Percentiles rank a stretch among this genome's conserved stretches.
phyloP scores from a whole-genome alignment of 2,113 vertebrate species.

The Tapirus terrestris region DNA sequence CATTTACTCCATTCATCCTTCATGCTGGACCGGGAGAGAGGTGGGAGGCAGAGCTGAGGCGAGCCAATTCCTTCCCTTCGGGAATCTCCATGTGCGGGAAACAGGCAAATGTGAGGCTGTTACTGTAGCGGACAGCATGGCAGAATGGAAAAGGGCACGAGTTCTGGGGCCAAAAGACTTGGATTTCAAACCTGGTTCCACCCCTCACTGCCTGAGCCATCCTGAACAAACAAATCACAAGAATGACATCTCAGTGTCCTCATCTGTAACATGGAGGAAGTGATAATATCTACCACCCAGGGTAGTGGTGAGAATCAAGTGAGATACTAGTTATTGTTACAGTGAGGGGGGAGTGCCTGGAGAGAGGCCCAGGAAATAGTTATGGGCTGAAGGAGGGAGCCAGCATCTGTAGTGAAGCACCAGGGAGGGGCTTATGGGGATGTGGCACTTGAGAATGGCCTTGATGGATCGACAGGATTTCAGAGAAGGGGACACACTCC shows the following conservation, averaged over 20 bases:
- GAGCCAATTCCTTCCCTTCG: not conserved
- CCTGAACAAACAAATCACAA: slow-evolving; percentile 45
- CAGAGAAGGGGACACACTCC: not conserved
- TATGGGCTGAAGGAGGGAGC: not conserved
- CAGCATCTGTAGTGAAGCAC: not conserved
- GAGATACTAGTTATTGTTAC: not conserved
- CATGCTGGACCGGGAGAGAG: not conserved
- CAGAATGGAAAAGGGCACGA: not conserved
- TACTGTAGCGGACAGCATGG: no score
- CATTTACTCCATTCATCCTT: not conserved
- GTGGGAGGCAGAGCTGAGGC: not conserved
- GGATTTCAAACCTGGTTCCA: not conserved
- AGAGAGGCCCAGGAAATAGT: slow-evolving; percentile 11
- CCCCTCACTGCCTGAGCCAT: not conserved
- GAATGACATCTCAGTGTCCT: not conserved
- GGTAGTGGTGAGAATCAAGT: slow-evolving; percentile 32
- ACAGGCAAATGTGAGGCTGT: not conserved
- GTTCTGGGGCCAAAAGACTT: not conserved
- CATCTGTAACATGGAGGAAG: slow-evolving; percentile 36
- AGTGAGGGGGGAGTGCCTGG: not conserved
- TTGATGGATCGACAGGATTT: not conserved
- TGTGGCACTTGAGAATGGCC: not conserved
- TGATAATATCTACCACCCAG: slow-evolving; percentile 25
- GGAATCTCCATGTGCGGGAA: not conserved
- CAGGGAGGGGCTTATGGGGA: not conserved